Conservation (phyloP, 2,888 invertebrate genomes). For the Papilio protenor region DNA sequence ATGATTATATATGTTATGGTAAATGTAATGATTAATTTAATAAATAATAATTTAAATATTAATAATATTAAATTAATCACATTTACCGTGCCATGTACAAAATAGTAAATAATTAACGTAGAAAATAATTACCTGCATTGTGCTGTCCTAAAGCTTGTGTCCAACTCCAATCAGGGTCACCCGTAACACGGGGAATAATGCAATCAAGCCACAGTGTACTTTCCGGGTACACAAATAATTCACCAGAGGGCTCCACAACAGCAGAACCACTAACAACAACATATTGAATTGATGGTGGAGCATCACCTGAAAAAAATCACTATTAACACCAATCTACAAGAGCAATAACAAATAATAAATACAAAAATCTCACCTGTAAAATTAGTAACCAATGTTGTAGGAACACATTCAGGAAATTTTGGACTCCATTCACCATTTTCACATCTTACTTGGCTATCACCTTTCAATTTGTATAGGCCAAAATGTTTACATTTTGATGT, state of each 20-base stretch:
- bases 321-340: neutral
- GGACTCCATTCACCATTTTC: constrained; percentile 93
- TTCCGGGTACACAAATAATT: constrained; percentile 91
- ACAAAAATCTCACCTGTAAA: constrained; percentile 87
- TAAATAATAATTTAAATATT: too few relatives aligned
- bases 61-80: too few relatives aligned
- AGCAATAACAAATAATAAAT: neutral
- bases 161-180: constrained; percentile 95
- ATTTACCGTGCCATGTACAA: neutral
- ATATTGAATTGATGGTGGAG: constrained; percentile 92
- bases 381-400: constrained; percentile 93
- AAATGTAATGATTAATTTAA: too few relatives aligned
- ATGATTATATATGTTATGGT: too few relatives aligned
- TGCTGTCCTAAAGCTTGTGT: constrained; percentile 92
- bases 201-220: constrained; percentile 93
- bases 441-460: constrained; percentile 90
- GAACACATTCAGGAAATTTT: constrained; percentile 91
- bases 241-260: constrained; percentile 91
- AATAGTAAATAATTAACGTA: neutral
- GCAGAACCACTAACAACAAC: constrained; percentile 91
- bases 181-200: constrained; percentile 89
- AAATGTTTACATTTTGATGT: constrained; percentile 91
- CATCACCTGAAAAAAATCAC: constrained; percentile 85
- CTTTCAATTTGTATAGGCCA: constrained; percentile 93
- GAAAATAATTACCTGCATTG: constrained; percentile 85